A percentile compares a stretch with the other conserved stretches of the same genome.
Evolutionary conservation across 2,888 invertebrate species (phyloP).

Genomic region (Escarpia spicata): DNA sequence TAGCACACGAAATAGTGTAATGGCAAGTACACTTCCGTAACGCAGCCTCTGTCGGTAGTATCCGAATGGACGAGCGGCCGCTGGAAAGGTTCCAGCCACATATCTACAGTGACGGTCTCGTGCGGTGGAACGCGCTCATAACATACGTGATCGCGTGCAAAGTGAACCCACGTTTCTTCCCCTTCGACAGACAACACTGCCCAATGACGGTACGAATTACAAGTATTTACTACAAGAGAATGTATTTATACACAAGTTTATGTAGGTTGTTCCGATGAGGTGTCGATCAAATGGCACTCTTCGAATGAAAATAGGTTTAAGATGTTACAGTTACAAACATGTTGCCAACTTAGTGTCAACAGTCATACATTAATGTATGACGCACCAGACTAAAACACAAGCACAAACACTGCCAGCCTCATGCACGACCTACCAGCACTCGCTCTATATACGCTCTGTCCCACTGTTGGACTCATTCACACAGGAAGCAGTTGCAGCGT

Average conservation of each 20-base stretch:
- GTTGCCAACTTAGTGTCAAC: neutral
- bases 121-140: neutral
- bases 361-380: neutral
- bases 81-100: neutral
- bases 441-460: too few relatives aligned
- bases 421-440: too few relatives aligned
- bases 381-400: too few relatives aligned
- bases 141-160: neutral
- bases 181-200: neutral
- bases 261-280: too few relatives aligned
- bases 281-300: too few relatives aligned
- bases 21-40: neutral
- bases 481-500: too few relatives aligned
- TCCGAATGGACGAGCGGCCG: neutral
- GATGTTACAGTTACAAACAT: neutral
- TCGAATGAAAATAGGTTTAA: neutral
- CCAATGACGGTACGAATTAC: neutral
- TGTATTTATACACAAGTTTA: too few relatives aligned
- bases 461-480: too few relatives aligned
- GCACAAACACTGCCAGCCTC: too few relatives aligned
- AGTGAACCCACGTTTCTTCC: neutral
- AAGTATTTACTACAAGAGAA: neutral
- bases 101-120: neutral
- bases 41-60: neutral
- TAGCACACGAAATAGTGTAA: too few relatives aligned